A percentile compares a stretch with the other conserved stretches of the same genome.
These are phyloP conservation scores for Megaceryle torquata DNA, from an alignment of 2,113 vertebrate genomes.

Conservation along the genomic window DNA sequence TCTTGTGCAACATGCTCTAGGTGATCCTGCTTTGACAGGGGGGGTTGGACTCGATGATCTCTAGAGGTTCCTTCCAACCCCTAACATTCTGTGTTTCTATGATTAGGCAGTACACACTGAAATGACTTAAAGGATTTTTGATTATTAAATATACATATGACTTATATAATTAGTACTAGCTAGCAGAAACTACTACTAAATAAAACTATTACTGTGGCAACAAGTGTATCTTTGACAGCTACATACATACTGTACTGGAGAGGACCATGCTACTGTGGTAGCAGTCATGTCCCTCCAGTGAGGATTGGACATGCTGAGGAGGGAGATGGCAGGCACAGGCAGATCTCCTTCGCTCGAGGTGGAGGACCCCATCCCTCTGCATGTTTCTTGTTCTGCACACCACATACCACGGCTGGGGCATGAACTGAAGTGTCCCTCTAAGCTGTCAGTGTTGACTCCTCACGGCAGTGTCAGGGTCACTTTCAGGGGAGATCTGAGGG, in stretches of 20 bases:
- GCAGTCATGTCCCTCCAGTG: fast-evolving
- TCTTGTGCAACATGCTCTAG: too few species aligned
- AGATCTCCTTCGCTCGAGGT: background rate
- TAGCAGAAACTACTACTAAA: background rate
- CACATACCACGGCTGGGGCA: fast-evolving
- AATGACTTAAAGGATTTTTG: background rate
- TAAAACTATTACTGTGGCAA: background rate
- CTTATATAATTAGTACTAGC: background rate
- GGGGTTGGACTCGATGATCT: too few species aligned
- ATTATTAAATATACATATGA: background rate
- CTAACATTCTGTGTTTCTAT: too few species aligned
- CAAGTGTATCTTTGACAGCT: background rate
- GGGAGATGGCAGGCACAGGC: background rate
- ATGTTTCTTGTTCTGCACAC: background rate
- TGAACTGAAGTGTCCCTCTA: background rate
- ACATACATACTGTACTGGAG: background rate
- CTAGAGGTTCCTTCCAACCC: too few species aligned
- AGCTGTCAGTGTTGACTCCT: background rate
- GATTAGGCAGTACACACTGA: background rate
- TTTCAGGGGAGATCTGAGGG: background rate
- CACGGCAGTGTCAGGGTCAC: background rate
- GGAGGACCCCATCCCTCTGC: background rate
- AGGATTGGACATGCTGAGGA: background rate
- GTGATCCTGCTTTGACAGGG: too few species aligned
- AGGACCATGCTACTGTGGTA: background rate